Conservation (phyloP, 1,140 invertebrate genomes). For the Dinothrombium tinctorium region DNA sequence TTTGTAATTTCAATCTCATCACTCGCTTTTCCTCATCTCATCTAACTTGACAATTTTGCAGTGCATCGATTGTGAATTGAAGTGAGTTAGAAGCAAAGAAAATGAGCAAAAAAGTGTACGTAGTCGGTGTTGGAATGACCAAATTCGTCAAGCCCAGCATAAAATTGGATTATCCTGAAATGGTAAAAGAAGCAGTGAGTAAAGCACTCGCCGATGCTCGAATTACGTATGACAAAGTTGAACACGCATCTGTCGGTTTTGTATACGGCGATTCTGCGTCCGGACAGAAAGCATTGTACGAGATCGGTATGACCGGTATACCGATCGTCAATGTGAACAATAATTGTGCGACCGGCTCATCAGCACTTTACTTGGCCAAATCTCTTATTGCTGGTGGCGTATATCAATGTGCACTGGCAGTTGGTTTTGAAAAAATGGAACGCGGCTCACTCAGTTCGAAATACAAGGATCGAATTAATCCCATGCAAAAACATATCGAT, state of each 20-base stretch:
- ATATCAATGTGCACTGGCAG: slow-evolving; percentile 61
- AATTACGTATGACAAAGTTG: slow-evolving; percentile 48
- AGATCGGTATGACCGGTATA: slow-evolving; percentile 84
- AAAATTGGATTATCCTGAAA: slow-evolving; percentile 79
- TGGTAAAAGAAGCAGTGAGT: slow-evolving; percentile 73
- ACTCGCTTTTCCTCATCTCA: too few species aligned
- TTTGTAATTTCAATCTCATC: too few species aligned
- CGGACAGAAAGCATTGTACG: slow-evolving; percentile 81
- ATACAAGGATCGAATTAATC: slow-evolving; percentile 69
- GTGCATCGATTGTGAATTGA: too few species aligned
- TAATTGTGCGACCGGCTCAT: slow-evolving; percentile 87
- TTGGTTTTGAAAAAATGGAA: slow-evolving; percentile 98
- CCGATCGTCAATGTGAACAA: slow-evolving; percentile 98
- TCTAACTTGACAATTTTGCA: too few species aligned
- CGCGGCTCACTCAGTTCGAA: slow-evolving; percentile 55
- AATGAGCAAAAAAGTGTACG: slow-evolving; percentile 41
- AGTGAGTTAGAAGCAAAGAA: too few species aligned
- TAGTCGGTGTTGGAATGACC: slow-evolving; percentile 92
- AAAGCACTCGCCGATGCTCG: slow-evolving; percentile 68
- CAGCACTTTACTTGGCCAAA: slow-evolving; percentile 66
- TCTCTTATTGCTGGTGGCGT: slow-evolving; percentile 64
- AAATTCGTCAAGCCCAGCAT: slow-evolving; percentile 76
- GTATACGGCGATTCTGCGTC: slow-evolving; percentile 90
- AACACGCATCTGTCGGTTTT: slow-evolving; percentile 79
- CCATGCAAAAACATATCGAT: slow-evolving; percentile 73